Base-by-base conservation (phyloP, 23 tunicate genomes). In the Aplidium turbinatum region DNA sequence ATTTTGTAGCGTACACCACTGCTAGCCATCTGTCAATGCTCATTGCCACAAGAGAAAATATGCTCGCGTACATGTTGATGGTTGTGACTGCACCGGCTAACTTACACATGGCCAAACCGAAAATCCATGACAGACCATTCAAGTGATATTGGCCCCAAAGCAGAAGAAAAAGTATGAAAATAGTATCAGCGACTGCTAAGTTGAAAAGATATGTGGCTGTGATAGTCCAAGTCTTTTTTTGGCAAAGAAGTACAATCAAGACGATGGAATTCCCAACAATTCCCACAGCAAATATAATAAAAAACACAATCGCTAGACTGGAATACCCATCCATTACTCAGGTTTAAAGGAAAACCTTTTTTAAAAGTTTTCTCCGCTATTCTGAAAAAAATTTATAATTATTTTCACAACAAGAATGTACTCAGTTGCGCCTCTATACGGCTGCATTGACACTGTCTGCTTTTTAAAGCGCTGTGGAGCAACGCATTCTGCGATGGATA, bases 1-100 rank as follows among this genome's bases (percentile, higher is more conserved):
- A 63, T 0, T 78, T 40, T 13, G 94, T 82, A n/a, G 96, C 87
- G 33, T 88, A 84, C 0, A 88, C 96, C 1, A 88, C 86, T 5
- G 96, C 96, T 33, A 76, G 68, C 81, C 81, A 90, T 30, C 97
- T 39, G 60, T 90, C 97, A n/a, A 72, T 82, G 64, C 86, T 78
- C 78, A 90, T 83, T 0, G 97, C 97, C 1, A 85, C 78, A 11
- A 90, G 81, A 30, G 78, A 83, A 71, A 78, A 90, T 4, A 83
- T 69, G 40, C 97, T 90, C 11, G 90, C 89, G 75, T 79, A 83
- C 97, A 90, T 83, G 52, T 83, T 90, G 0, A 83, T 34, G 36
- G 71, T 48, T 0, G 89, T 72, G 6, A 83, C 42, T 31, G 68
- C 58, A 29, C 76, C 81, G 9, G 76, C 80, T 5, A 80, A 35